Base-by-base conservation (phyloP, 2,888 invertebrate species). In the Eueremaeus valkanovi region DNA sequence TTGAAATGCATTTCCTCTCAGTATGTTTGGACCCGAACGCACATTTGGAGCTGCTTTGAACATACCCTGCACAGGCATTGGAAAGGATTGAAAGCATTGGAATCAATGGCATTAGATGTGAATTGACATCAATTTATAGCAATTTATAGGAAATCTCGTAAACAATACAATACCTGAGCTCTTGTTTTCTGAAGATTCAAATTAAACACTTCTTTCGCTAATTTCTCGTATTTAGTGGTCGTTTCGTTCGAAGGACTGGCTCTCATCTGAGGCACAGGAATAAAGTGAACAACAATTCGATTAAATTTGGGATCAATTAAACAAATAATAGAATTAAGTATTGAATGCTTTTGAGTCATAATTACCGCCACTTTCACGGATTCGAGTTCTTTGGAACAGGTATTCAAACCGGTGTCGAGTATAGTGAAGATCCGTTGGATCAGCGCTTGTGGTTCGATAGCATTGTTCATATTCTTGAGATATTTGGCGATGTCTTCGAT, bases 131-230 rank as follows among this genome's bases (percentile, higher is more conserved):
- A n/a, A n/a, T n/a, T n/a, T n/a, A n/a, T n/a, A n/a, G n/a, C n/a
- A n/a, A n/a, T n/a, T n/a, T n/a, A n/a, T n/a, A n/a, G n/a, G n/a
- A n/a, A n/a, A n/a, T n/a, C 36, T 36, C 5, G 36, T 8, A 36
- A 36, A 36, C 11, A 36, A n/a, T 49, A 49, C 3, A 49, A 11
- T 63, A 63, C 63, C 16, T 6, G 11, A 2, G 63, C 63, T 33
- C 33, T 29, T 11, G n/a, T 72, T 72, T 72, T 29, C 24, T 72
- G 45, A n/a, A 6, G 8, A 27, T 72, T 72, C 27, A 49, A 42
- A 45, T 72, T 72, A 27, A 29, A 40, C 27, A 72, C 72, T 45
- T 72, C 72, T 72, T 72, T 72, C 18, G 72, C 72, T 27, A 72
- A 36, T 27, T 72, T 49, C 13, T 36, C 42, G 29, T 49, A 72